Base-by-base conservation (phyloP, 1,140 invertebrate species). In the Chymomyza costata region DNA sequence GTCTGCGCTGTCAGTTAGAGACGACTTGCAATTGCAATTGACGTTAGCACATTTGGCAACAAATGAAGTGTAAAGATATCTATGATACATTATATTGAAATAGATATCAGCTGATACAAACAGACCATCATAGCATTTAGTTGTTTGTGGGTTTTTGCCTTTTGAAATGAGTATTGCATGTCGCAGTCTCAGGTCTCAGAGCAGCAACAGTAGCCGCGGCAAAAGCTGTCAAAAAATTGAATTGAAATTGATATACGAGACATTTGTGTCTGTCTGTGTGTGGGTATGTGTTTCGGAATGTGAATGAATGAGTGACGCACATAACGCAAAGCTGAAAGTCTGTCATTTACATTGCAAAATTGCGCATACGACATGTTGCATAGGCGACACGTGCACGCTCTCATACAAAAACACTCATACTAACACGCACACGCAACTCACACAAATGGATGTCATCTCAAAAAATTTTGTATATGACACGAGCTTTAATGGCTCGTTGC, bases 191-290 rank as follows among this genome's bases (percentile, higher is more conserved):
- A 49, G 41, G 30, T 65, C 39, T 48, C 62, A 25, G 21, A 25
- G n/a, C n/a, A n/a, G n/a, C n/a, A n/a, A n/a, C n/a, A n/a, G n/a
- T n/a, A n/a, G n/a, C n/a, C n/a, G n/a, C n/a, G n/a, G n/a, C 21
- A 25, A 3, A 25, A 25, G 21, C 8, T 76, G 71, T 71, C 70
- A 69, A 65, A 74, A n/a, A 65, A 76, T 62, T 71, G 62, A 78
- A 80, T 78, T 71, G 62, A 76, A 76, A 76, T 76, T 76, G 71
- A 76, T 76, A 76, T 76, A 66, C 66, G 70, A 52, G 49, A 39
- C 16, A 48, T 55, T 3, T 25, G 8, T 25, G 21, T 25, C 8
- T 25, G n/a, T n/a, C n/a, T n/a, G n/a, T n/a, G 21, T 25, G 21
- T 25, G 21, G 3, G 21, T 25, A 5, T 25, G 21, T 25, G 21